Evolutionary conservation across 1,140 invertebrate species (phyloP).

Genomic region (Apis florea): DNA sequence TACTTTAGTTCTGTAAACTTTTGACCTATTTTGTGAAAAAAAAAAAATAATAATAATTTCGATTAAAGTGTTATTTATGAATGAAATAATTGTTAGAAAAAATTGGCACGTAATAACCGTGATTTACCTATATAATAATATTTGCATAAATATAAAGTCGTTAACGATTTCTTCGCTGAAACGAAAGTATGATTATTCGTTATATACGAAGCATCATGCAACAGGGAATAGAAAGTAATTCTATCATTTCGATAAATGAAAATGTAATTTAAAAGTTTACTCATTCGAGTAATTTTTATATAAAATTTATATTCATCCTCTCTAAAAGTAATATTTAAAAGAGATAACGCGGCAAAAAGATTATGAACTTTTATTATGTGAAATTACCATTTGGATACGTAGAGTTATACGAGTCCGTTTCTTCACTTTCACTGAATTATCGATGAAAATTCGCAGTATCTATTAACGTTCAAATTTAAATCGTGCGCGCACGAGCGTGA

Average conservation of each 20-base stretch:
- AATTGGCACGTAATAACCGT: not conserved
- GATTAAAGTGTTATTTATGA: not conserved
- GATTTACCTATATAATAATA: not conserved
- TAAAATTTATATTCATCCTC: not conserved
- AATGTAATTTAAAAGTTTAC: not conserved
- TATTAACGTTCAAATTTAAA: conserved; percentile 1
- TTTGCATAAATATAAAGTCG: not conserved
- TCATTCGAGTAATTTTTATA: not conserved
- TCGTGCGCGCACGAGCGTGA: not conserved
- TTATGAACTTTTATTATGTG: not conserved
- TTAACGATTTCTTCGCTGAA: not conserved
- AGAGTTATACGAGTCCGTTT: not conserved
- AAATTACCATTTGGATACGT: not conserved
- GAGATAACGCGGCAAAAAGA: not conserved
- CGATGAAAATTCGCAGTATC: not conserved
- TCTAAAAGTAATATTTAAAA: not conserved
- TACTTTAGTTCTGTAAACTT: not conserved
- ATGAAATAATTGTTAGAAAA: not conserved
- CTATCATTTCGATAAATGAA: not conserved
- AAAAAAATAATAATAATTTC: no score
- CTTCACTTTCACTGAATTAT: conserved; percentile 23
- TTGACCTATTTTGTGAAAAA: no score
- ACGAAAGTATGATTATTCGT: conserved; percentile 8
- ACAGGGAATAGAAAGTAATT: conserved; percentile 1
- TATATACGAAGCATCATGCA: not conserved